A percentile compares a stretch with the other conserved stretches of the same genome.
phyloP scores from a whole-genome alignment of 2,888 invertebrate genomes.

The Alviniconcha strummeri region DNA sequence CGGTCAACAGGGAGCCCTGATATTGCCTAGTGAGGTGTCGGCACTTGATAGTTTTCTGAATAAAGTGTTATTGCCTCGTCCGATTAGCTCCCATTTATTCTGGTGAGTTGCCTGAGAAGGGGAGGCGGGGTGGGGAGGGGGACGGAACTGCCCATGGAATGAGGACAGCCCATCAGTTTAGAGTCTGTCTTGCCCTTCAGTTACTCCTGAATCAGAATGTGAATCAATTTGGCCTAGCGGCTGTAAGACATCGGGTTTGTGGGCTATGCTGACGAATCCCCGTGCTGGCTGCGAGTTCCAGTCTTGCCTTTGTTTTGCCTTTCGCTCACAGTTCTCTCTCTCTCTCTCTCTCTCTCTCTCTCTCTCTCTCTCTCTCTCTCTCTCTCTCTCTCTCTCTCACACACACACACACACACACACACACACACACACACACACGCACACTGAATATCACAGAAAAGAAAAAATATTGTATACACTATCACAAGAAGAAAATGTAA shows the following conservation, averaged over 20 bases:
- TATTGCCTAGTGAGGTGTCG: not conserved
- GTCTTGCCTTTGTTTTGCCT: not conserved
- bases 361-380: not conserved
- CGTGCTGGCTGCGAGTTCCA: too few relatives aligned
- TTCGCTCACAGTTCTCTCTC: not conserved
- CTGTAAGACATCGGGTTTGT: too few relatives aligned
- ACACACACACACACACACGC: conserved; percentile 9
- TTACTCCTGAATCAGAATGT: too few relatives aligned
- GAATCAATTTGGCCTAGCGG: too few relatives aligned
- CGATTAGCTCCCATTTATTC: conserved; percentile 16
- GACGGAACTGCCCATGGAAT: not conserved
- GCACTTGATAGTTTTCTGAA: not conserved
- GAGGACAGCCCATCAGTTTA: too few relatives aligned
- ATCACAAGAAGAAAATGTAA: not conserved
- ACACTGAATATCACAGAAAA: not conserved
- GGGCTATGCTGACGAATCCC: too few relatives aligned
- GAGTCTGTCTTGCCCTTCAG: too few relatives aligned
- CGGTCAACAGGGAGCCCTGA: not conserved
- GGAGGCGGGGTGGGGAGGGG: not conserved
- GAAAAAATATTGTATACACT: not conserved
- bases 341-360: conserved; percentile 20
- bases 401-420: conserved; percentile 21
- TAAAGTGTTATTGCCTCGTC: conserved; percentile 8
- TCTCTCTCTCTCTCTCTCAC: not conserved
- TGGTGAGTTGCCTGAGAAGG: not conserved